Base-by-base conservation (phyloP, 1,140 invertebrate genomes). In the Neuroterus valhalla region DNA sequence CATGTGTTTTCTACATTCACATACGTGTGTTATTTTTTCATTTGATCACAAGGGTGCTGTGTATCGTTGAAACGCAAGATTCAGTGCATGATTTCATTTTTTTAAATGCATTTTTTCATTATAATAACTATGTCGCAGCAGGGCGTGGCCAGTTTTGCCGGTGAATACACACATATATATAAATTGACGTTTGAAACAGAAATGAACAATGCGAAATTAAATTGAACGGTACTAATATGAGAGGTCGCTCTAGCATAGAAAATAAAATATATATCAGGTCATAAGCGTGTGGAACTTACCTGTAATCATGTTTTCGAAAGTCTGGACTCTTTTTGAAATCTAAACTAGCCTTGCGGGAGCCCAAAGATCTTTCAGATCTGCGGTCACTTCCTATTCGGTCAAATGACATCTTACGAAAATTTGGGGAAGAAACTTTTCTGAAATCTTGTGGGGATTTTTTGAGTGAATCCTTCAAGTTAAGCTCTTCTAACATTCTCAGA, bases 351-450 rank as follows among this genome's bases (percentile, higher is more conserved):
- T 90, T 90, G 45, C 89, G 85, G 26, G 80, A 80, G 43, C 85
- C 84, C 71, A 84, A 78, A 17, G 80, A 75, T 73, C 81, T 87
- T 10, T 89, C 88, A n/a, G 84, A 67, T 69, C 85, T 82, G 6
- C 87, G 85, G n/a, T 89, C 89, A 11, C 84, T 81, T 6, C 84
- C 86, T 72, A 87, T 80, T 80, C 83, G 84, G 69, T 90, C 89
- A 46, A 90, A 86, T 12, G 89, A 90, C 88, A 88, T 90, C 83
- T 89, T 89, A 23, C 86, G 88, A 77, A 90, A 88, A 70, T 87
- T 89, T 2, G 86, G 84, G 0, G 87, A 88, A 0, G 87, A 86
- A 17, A 78, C 77, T 43, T 88, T 88, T 2, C 85, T 79, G 15
- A 88, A 89, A 75, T 89, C 87, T 66, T 86, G 81, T 0, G 87